phyloP scores from a whole-genome alignment of 2,113 vertebrate genomes.

The Callospermophilus lateralis region DNA sequence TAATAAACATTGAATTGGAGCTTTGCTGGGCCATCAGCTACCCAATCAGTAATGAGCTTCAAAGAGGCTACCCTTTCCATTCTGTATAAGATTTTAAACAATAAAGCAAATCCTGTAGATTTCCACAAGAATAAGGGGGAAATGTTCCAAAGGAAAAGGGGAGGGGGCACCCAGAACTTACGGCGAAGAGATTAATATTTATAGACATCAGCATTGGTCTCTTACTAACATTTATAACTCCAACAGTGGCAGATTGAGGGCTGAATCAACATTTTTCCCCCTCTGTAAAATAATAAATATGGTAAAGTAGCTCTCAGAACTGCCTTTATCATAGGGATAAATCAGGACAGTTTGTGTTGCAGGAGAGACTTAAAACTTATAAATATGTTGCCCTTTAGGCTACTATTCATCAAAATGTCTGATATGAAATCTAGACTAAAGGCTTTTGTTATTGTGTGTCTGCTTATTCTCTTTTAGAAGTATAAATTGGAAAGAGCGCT shows the following conservation, averaged over 20 bases:
- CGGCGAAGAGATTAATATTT: slow-evolving; percentile 83
- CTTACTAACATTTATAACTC: slow-evolving; percentile 82
- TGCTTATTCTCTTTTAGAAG: slow-evolving; percentile 87
- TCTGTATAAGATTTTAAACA: slow-evolving; percentile 61
- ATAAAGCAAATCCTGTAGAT: slow-evolving; percentile 65
- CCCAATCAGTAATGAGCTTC: slow-evolving; percentile 63
- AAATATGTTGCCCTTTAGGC: slow-evolving; percentile 89
- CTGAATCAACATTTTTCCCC: slow-evolving; percentile 81
- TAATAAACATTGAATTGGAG: slow-evolving; percentile 68
- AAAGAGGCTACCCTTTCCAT: slow-evolving; percentile 73
- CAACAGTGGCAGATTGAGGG: slow-evolving; percentile 84
- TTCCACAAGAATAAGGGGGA: not conserved
- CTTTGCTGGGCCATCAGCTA: slow-evolving; percentile 63
- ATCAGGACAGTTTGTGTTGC: slow-evolving; percentile 88
- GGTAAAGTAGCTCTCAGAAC: slow-evolving; percentile 85
- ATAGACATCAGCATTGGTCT: slow-evolving; percentile 80
- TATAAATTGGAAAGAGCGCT: slow-evolving; percentile 79
- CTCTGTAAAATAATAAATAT: slow-evolving; percentile 87
- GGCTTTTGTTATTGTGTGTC: slow-evolving; percentile 81
- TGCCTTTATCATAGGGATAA: slow-evolving; percentile 88
- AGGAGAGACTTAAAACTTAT: slow-evolving; percentile 87
- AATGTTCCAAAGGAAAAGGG: not conserved
- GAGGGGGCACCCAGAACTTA: slow-evolving; percentile 9
- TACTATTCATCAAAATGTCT: slow-evolving; percentile 87
- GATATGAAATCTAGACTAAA: slow-evolving; percentile 83